A percentile compares a stretch with the other conserved stretches of the same genome.
These are phyloP conservation scores for Sinocyclocheilus anophthalmus DNA, from an alignment of 2,113 vertebrate species.

Conservation along the genomic window DNA sequence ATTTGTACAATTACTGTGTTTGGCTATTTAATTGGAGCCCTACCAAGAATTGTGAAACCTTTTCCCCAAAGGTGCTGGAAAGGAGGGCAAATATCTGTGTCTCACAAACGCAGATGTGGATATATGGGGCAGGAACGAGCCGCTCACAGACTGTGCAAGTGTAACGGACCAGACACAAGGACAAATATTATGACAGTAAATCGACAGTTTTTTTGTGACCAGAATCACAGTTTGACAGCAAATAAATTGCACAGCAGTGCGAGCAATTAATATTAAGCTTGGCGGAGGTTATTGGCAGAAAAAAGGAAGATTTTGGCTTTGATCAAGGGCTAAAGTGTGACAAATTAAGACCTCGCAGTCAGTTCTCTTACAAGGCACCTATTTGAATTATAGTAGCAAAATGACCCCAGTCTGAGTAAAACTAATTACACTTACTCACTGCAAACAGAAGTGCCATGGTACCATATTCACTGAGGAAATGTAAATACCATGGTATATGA, in stretches of 20 bases:
- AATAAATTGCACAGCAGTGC: conserved; percentile 28
- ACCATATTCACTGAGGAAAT: too few species aligned
- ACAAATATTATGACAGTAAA: conserved; percentile 3
- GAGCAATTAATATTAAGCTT: neutral
- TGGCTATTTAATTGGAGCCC: conserved; percentile 22
- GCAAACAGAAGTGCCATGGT: too few species aligned
- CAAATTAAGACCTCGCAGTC: conserved; percentile 20
- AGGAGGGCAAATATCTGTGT: conserved; percentile 51
- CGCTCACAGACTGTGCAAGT: conserved; percentile 53
- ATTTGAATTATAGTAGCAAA: neutral
- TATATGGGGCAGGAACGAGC: conserved; percentile 51
- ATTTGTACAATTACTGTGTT: conserved; percentile 32
- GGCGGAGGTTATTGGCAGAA: neutral
- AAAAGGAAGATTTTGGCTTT: neutral
- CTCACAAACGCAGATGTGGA: conserved; percentile 59
- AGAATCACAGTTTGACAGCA: conserved; percentile 13
- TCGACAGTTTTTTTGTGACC: neutral
- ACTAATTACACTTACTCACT: neutral
- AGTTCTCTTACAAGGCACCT: neutral
- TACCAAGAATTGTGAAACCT: conserved; percentile 8
- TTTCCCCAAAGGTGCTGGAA: conserved; percentile 55
- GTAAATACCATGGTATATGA: too few species aligned
- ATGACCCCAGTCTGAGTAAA: neutral
- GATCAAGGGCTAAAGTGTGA: conserved; percentile 23
- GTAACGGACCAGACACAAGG: neutral